Evolutionary conservation across 2,888 invertebrate genomes (phyloP), one percentile per base, ranked within the genome.

Genomic region (Patella depressa): DNA sequence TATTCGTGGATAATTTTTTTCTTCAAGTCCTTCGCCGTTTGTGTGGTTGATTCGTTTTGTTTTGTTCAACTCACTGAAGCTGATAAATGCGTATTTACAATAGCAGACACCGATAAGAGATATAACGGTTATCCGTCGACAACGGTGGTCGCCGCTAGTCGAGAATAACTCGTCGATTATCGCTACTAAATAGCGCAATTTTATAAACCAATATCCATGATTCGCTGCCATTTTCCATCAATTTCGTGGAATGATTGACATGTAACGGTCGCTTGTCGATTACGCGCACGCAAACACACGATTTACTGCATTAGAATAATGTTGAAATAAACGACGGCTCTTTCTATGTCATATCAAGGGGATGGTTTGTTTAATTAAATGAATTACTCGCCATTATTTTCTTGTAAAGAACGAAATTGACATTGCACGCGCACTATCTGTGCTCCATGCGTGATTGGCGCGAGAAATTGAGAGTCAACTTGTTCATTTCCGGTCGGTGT

Each of bases 371-470:
- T 72, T 76, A 76, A 76, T 76, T 76, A 72, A 72, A 71, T 76
- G 72, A 76, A 76, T 76, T 76, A 72, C 53, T 55, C 70, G 71
- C 76, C 57, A 76, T 76, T 76, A 76, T 76, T 71, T 76, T 76
- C 71, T 72, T 72, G 76, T 76, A 76, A 76, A 76, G 55, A 71
- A 29, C 57, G 71, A 72, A 71, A 76, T 76, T 76, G 71, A 76
- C 76, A 76, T 72, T 72, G 71, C 71, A 70, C 55, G 57, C 71
- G 71, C 45, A 71, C 55, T 76, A 76, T 76, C 76, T 54, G 65
- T 71, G 59, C n/a, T 72, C 55, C 57, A 65, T 53, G 76, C 70
- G 71, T 76, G 76, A 76, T 76, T 76, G 76, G 72, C 71, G 71
- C 72, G 55, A 54, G 71, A 76, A 76, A 76, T 72, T 53, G 76